Evolutionary conservation across 2,113 vertebrate species (phyloP).

Genomic region (Centropus unirufus): DNA sequence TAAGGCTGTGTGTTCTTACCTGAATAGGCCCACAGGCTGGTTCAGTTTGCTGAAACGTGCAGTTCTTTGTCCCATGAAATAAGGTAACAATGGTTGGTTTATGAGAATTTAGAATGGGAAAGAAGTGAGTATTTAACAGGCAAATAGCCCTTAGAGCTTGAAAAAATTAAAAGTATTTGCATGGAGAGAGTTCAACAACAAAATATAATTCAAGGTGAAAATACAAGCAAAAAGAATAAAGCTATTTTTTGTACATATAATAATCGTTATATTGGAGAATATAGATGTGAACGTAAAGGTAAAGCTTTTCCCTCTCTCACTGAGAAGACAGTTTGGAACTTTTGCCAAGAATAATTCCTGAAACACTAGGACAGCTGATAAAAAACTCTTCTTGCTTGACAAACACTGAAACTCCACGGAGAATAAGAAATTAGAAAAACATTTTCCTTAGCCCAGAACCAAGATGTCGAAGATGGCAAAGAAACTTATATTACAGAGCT

Average conservation of each 20-base stretch:
- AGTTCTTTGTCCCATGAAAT: not conserved
- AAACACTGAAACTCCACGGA: not conserved
- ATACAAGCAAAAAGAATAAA: not conserved
- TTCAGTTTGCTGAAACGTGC: not conserved
- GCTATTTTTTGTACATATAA: not conserved
- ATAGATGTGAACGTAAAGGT: not conserved
- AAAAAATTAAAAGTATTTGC: not conserved
- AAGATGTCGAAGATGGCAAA: conserved; percentile 16
- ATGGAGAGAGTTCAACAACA: not conserved
- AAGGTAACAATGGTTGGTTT: not conserved
- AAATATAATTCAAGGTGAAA: not conserved
- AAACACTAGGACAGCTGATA: not conserved
- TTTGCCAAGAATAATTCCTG: not conserved
- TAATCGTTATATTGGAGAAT: not conserved
- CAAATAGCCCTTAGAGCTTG: not conserved
- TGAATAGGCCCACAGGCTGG: not conserved
- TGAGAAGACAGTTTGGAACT: not conserved
- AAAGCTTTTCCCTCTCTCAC: not conserved
- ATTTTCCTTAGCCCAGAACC: not conserved
- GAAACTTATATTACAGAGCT: not conserved
- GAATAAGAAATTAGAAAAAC: conserved; percentile 13
- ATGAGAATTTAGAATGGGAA: not conserved
- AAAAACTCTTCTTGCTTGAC: not conserved
- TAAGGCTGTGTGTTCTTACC: not conserved
- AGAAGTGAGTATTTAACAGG: not conserved